phyloP scores from a whole-genome alignment of 2,888 invertebrate genomes.

The Troides oblongomaculatus region DNA sequence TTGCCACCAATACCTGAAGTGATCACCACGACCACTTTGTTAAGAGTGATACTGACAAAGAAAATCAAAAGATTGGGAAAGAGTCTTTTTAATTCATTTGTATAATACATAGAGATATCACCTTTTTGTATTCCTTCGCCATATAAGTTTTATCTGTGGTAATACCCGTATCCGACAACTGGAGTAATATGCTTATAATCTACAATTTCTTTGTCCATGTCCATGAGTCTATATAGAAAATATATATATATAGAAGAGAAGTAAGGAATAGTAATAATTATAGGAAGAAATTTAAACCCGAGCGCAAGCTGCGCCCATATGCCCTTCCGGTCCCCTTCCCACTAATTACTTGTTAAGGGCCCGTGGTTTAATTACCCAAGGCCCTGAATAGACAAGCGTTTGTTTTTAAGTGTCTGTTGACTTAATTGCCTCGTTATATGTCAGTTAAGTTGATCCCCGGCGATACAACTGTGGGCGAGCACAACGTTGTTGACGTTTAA shows the following conservation, averaged over 20 bases:
- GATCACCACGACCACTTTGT: too few species aligned
- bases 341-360: conserved; percentile 59
- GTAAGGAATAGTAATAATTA: conserved; percentile 33
- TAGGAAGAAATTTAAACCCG: conserved; percentile 54
- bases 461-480: neutral
- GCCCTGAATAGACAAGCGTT: conserved; percentile 38
- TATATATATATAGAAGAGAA: conserved; percentile 1
- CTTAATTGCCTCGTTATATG: conserved; percentile 22
- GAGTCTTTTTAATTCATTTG: too few species aligned
- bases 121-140: too few species aligned
- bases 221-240: neutral
- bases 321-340: conserved; percentile 64
- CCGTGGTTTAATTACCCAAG: conserved; percentile 51
- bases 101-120: too few species aligned
- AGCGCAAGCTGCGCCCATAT: conserved; percentile 58
- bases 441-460: conserved; percentile 3
- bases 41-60: too few species aligned
- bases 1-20: too few species aligned
- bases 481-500: neutral
- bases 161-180: neutral
- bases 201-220: too few species aligned
- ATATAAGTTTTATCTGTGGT: too few species aligned
- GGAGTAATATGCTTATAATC: neutral
- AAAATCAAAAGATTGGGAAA: too few species aligned
- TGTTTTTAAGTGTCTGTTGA: conserved; percentile 36